Percentiles rank a stretch among this genome's conserved stretches.
Conservation (phyloP, 2,888 invertebrate genomes). For the Tipula helvola region DNA sequence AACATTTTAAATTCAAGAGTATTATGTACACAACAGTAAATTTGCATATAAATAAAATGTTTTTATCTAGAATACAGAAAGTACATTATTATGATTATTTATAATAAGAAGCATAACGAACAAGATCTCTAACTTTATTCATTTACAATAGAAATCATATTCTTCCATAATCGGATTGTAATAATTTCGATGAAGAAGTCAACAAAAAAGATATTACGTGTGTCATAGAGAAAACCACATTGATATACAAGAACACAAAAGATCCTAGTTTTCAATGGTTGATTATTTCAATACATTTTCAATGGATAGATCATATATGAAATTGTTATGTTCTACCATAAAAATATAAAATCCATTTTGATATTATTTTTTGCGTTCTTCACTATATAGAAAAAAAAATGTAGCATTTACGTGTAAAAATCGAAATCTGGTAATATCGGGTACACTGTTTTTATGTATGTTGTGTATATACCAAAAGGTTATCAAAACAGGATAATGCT, state of each 20-base stretch:
- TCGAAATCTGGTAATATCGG: background rate
- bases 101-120: background rate
- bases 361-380: background rate
- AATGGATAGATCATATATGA: background rate
- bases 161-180: background rate
- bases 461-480: background rate
- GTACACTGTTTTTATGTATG: background rate
- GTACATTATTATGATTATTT: background rate
- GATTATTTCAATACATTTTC: background rate
- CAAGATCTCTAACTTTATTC: background rate
- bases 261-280: background rate
- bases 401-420: background rate
- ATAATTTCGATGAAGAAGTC: background rate
- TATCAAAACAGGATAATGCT: background rate
- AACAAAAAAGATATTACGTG: background rate
- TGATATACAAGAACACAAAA: background rate
- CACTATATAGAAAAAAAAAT: background rate
- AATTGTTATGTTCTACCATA: background rate
- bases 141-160: background rate
- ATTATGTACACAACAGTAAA: background rate
- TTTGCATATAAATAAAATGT: background rate
- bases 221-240: background rate
- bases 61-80: background rate
- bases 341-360: constrained; percentile 4
- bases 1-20: background rate